Evolutionary conservation across 2,113 vertebrate genomes (phyloP), one percentile per base, ranked within the genome.

Genomic region (Coptodon rendalli): DNA sequence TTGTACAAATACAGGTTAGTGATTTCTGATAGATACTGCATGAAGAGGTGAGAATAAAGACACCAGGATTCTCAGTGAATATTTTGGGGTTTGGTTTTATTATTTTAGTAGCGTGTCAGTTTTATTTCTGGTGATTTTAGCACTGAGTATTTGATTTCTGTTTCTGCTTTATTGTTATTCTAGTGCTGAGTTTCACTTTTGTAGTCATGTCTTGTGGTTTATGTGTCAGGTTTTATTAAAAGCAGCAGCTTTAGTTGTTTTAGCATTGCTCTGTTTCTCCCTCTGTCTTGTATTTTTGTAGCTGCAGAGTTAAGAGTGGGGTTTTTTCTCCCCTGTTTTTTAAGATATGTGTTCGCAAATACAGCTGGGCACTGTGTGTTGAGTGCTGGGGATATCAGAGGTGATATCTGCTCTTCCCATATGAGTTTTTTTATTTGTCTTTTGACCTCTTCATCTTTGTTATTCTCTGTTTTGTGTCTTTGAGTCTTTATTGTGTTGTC

Each of bases 281-380:
- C 12, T 68, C 34, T 24, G 63, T 68, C 36, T 68, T 40, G 11
- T 68, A 22, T 24, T 68, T 68, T 22, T 68, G 36, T 68, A 40
- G 36, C n/a, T 40, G 29, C 29, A 61, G 57, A 61, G 16, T 61
- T 19, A 61, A 4, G 29, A 61, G 57, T 34, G 29, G 5, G 57
- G 1, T 4, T 34, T 61, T 29, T 10, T 1, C 2, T 0, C 16
- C 19, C 29, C 16, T 5, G 3, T 34, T 61, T 17, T 61, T 61
- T 34, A 61, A 61, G 57, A 61, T 61, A 34, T 10, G 57, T 34
- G 29, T 61, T 9, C 1, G 1, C 57, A 61, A 19, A 61, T 34
- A 61, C 27, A 61, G 29, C 27, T 1, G 27, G 57, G 31, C 57
- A 59, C 56, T 34, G 57, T 34, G 29, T 34, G 57, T 31, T 34